Conservation (phyloP, 2,797 vertebrate species). For the Amblyraja radiata region DNA sequence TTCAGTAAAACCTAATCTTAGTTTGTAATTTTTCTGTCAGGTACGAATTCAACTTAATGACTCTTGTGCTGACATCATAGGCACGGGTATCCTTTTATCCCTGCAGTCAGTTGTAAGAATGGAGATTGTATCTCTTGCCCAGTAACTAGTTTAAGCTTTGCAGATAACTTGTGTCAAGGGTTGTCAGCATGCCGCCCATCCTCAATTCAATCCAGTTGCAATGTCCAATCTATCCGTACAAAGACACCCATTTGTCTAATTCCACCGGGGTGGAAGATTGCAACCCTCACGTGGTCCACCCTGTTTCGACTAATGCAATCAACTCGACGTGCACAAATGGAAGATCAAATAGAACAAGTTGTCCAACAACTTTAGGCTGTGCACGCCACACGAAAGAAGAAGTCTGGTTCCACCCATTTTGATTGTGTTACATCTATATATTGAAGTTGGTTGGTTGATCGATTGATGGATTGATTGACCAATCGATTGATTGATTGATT, state of each 20-base stretch:
- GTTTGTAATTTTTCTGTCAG: background rate
- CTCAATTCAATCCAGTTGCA: background rate
- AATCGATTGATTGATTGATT: no score
- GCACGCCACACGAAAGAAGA: no score
- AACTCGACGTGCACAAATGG: no score
- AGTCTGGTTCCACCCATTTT: no score
- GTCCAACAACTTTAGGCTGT: no score
- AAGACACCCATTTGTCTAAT: background rate
- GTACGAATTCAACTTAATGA: background rate
- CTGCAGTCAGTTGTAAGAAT: background rate
- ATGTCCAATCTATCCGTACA: background rate
- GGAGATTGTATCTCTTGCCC: background rate
- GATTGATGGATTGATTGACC: no score
- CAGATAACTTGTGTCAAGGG: background rate
- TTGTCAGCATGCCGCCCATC: background rate
- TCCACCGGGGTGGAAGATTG: background rate
- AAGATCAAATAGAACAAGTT: no score
- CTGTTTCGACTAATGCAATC: no score
- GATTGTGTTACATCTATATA: background rate
- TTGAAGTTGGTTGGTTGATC: background rate
- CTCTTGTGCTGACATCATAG: background rate
- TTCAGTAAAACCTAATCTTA: background rate
- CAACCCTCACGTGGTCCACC: no score
- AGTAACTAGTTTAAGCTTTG: background rate
- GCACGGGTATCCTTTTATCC: background rate